Evolutionary conservation across 2,113 vertebrate species (phyloP).

Genomic region (Paedocypris sp.): DNA sequence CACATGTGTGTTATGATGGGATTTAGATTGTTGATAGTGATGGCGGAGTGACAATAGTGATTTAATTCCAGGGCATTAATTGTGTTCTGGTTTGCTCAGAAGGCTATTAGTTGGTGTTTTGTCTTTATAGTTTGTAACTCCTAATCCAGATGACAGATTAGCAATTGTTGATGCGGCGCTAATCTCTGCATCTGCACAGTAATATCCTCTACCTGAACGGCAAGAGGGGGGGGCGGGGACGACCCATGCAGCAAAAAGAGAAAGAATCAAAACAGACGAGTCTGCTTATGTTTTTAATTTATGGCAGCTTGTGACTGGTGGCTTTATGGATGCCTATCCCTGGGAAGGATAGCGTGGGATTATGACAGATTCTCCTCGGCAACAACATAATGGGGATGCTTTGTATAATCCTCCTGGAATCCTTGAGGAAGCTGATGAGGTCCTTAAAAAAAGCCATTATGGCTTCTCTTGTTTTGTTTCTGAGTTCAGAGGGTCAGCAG

Average conservation of each 20-base stretch:
- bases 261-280: conserved; percentile 1
- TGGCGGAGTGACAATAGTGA: too few species aligned
- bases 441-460: background rate
- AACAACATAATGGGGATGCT: conserved; percentile 13
- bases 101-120: background rate
- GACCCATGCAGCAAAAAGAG: background rate
- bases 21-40: too few species aligned
- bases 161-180: background rate
- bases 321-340: conserved; percentile 21
- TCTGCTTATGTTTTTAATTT: conserved; percentile 30
- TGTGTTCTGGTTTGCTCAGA: too few species aligned
- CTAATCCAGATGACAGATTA: conserved; percentile 18
- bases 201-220: conserved; percentile 2
- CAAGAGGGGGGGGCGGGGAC: background rate
- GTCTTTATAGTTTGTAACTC: background rate
- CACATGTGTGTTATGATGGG: too few species aligned
- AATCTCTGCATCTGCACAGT: background rate
- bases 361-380: conserved; percentile 22
- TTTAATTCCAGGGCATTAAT: too few species aligned
- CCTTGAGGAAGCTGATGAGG: background rate
- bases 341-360: conserved; percentile 16
- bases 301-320: conserved; percentile 10
- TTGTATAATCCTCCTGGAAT: conserved; percentile 5
- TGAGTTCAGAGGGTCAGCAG: background rate
- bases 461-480: background rate